phyloP scores from a whole-genome alignment of 2,888 invertebrate species.

The Adelognathus sp. region DNA sequence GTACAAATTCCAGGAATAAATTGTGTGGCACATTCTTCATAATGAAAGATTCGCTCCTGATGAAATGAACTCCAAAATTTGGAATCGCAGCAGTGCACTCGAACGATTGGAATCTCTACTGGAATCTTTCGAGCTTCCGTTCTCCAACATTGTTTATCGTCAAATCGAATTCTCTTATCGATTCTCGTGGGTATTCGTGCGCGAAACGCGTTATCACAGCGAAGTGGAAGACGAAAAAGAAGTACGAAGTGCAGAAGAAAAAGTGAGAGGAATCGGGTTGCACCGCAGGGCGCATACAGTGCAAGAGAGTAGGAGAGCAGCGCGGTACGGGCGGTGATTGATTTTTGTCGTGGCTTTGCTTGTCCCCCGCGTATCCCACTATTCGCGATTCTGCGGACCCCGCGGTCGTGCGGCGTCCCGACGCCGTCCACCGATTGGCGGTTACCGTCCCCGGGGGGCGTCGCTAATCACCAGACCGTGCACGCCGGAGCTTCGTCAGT shows the following conservation, averaged over 20 bases:
- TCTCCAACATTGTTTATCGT: neutral
- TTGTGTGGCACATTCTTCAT: too few relatives aligned
- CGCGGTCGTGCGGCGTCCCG: slow-evolving; percentile 74
- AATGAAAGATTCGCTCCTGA: too few relatives aligned
- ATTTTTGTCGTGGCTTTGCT: slow-evolving; percentile 81
- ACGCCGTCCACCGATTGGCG: slow-evolving; percentile 80
- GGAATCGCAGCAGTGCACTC: neutral
- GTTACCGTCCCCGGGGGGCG: slow-evolving; percentile 80
- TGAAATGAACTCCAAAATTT: too few relatives aligned
- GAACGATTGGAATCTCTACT: neutral
- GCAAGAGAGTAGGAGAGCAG: slow-evolving; percentile 71
- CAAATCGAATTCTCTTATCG: neutral
- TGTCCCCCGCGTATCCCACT: slow-evolving; percentile 72
- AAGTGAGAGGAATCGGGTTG: neutral
- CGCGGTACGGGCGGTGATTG: slow-evolving; percentile 74
- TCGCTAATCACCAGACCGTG: slow-evolving; percentile 81
- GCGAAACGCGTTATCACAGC: neutral
- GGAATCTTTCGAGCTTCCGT: neutral
- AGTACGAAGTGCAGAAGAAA: neutral
- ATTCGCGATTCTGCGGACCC: slow-evolving; percentile 74
- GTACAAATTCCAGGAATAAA: too few relatives aligned
- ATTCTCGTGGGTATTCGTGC: neutral
- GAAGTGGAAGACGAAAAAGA: neutral
- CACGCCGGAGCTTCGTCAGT: slow-evolving; percentile 74
- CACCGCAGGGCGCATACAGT: neutral